Conservation (phyloP, 2,113 vertebrate species). For the Orientallactaga bullata region DNA sequence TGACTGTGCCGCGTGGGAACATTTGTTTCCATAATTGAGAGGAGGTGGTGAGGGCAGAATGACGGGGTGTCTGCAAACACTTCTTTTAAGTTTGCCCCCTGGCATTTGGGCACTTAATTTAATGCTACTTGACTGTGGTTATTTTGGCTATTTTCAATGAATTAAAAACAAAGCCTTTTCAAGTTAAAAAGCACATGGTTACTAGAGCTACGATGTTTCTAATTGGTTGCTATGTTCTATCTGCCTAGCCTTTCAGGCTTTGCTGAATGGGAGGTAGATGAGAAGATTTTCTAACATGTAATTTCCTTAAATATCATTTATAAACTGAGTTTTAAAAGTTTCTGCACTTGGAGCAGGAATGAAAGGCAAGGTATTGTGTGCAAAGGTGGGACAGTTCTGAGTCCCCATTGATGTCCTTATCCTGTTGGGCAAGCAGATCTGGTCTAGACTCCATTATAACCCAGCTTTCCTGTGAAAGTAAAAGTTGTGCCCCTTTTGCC, state of each 20-base stretch:
- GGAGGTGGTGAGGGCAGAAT: not conserved
- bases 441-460: conserved; percentile 70
- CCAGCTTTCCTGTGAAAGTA: conserved; percentile 58
- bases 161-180: conserved; percentile 37
- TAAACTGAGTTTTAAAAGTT: conserved; percentile 38
- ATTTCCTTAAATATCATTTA: not conserved
- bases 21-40: conserved; percentile 82
- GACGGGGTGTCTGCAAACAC: conserved; percentile 27
- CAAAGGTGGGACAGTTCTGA: not conserved
- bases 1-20: conserved; percentile 82
- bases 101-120: conserved; percentile 49
- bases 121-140: conserved; percentile 59
- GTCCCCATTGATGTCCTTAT: not conserved
- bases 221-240: not conserved
- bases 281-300: not conserved
- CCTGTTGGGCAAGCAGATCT: conserved; percentile 21
- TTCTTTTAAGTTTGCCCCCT: conserved; percentile 68
- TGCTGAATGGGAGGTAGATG: not conserved
- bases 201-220: conserved; percentile 1
- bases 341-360: not conserved
- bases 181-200: conserved; percentile 39
- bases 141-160: conserved; percentile 68
- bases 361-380: not conserved
- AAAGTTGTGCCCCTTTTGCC: conserved; percentile 76
- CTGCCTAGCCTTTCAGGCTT: not conserved